Conservation (phyloP, 1,140 invertebrate genomes). For the Leguminivora glycinivorella region DNA sequence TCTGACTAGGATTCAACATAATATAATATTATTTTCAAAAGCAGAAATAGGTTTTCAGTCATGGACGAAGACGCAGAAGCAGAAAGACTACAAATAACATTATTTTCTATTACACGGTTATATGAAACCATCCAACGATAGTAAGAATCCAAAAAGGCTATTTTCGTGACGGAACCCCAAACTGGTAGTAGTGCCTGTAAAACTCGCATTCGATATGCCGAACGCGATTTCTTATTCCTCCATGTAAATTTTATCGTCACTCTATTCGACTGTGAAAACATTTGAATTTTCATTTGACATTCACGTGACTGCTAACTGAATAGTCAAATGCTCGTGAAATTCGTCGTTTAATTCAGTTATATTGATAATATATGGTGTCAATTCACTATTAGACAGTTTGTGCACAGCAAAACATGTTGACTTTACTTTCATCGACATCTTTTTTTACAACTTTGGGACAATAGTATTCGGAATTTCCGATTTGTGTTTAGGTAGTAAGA, state of each 20-base stretch:
- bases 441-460: too few relatives aligned
- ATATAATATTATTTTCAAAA: too few relatives aligned
- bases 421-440: not conserved
- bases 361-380: not conserved
- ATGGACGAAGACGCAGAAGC: too few relatives aligned
- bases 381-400: not conserved
- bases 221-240: constrained; percentile 34
- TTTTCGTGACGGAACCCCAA: not conserved
- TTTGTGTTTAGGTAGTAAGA: too few relatives aligned
- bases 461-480: too few relatives aligned
- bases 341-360: not conserved
- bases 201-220: constrained; percentile 52
- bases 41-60: too few relatives aligned
- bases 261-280: constrained; percentile 9
- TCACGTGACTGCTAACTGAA: constrained; percentile 24
- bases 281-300: constrained; percentile 27
- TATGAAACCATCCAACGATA: too few relatives aligned
- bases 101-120: too few relatives aligned
- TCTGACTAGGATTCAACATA: too few relatives aligned
- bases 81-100: too few relatives aligned
- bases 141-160: constrained; percentile 26
- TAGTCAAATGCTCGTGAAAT: constrained; percentile 5
- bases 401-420: not conserved
- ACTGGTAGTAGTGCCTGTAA: constrained; percentile 9
- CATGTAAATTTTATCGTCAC: constrained; percentile 45